phyloP scores from a whole-genome alignment of 2,797 vertebrate species.

The Avahi laniger region DNA sequence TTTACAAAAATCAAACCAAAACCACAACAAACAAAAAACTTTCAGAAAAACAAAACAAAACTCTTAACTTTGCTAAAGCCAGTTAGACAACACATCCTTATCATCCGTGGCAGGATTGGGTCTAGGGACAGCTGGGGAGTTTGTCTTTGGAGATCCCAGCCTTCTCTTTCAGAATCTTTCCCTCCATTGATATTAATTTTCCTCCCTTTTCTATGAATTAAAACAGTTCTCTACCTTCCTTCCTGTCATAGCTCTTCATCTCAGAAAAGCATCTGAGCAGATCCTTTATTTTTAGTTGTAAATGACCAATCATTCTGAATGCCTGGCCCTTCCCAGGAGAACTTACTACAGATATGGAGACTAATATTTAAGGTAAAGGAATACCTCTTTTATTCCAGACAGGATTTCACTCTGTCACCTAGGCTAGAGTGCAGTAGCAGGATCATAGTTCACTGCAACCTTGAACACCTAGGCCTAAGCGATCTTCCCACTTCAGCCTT shows the following conservation, averaged over 20 bases:
- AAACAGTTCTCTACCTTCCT: neutral
- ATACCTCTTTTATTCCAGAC: neutral
- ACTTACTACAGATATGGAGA: neutral
- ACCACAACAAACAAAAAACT: neutral
- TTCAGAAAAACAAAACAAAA: neutral
- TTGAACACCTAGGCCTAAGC: neutral
- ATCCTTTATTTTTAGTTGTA: conserved; percentile 16
- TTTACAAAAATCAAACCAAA: neutral
- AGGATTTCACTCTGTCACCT: neutral
- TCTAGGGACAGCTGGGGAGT: neutral
- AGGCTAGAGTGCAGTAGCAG: neutral
- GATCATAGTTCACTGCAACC: neutral
- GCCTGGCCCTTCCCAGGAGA: neutral
- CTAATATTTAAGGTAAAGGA: neutral
- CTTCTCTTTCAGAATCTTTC: neutral
- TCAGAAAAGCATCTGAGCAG: neutral
- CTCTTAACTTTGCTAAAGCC: neutral
- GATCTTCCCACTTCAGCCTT: neutral
- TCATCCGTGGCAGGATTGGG: neutral
- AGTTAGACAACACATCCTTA: neutral
- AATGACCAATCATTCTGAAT: neutral
- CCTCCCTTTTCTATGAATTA: neutral
- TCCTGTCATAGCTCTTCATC: neutral
- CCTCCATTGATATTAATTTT: neutral
- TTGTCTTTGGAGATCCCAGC: neutral